Conservation (phyloP, 2,797 vertebrate species). For the Silurus aristotelis region DNA sequence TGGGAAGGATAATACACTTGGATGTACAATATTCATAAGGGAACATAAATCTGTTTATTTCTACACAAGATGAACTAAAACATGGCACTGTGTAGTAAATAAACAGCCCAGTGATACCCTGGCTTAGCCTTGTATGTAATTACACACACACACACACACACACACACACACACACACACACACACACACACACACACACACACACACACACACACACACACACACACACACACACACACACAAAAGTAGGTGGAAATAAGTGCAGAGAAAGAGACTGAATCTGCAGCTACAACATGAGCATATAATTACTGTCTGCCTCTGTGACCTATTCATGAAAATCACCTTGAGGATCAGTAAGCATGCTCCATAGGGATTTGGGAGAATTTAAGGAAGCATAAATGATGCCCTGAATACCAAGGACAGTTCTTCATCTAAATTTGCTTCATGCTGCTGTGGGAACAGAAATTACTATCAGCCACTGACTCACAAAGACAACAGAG, state of each 20-base stretch:
- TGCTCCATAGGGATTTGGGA: slow-evolving; percentile 32
- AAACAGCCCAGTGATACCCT: background rate
- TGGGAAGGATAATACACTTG: background rate
- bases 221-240: background rate
- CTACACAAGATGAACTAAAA: background rate
- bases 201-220: background rate
- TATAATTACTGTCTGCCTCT: background rate
- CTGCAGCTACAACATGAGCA: background rate
- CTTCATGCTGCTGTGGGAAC: background rate
- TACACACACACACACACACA: background rate
- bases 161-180: too few species aligned
- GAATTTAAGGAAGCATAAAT: slow-evolving; percentile 41
- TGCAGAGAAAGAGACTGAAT: background rate
- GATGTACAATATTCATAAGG: background rate
- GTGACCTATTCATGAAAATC: slow-evolving; percentile 41
- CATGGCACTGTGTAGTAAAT: too few species aligned
- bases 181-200: background rate
- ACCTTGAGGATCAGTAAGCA: slow-evolving; percentile 47
- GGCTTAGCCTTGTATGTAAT: background rate
- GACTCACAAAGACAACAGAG: background rate
- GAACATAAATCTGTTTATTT: background rate
- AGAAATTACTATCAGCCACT: background rate
- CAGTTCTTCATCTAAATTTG: slow-evolving; percentile 4
- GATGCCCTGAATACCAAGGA: slow-evolving; percentile 11
- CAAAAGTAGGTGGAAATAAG: background rate